Evolutionary conservation across 2,113 vertebrate genomes (phyloP).

Genomic region (Mastomys natalensis): DNA sequence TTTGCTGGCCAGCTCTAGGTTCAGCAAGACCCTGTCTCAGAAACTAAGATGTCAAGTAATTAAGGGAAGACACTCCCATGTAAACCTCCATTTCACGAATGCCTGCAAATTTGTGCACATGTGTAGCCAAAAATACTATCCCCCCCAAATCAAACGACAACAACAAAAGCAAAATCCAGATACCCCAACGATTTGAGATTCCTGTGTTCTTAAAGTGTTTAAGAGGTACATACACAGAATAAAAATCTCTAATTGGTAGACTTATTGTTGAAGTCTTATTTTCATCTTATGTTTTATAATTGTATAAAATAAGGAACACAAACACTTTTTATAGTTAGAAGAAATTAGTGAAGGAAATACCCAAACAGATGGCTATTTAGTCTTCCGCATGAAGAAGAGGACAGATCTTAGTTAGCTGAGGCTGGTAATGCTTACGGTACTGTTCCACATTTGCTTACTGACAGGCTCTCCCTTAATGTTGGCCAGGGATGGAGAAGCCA

Average conservation of each 20-base stretch:
- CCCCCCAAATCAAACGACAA: not conserved
- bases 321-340: conserved; percentile 2
- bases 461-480: not conserved
- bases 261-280: not conserved
- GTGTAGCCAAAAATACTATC: not conserved
- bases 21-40: not conserved
- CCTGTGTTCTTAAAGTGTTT: not conserved
- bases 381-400: not conserved
- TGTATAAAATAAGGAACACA: conserved; percentile 37
- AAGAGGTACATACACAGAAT: not conserved
- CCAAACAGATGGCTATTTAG: not conserved
- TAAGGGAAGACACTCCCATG: not conserved
- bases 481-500: not conserved
- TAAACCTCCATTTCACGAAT: not conserved
- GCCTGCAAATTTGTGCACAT: not conserved
- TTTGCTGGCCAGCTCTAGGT: not conserved
- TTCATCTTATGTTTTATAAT: conserved; percentile 21
- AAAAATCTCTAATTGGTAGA: conserved; percentile 23
- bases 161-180: not conserved
- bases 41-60: not conserved
- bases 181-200: not conserved
- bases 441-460: not conserved
- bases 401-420: not conserved
- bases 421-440: not conserved
- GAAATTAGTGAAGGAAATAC: conserved; percentile 11